Evolutionary conservation across 2,113 vertebrate genomes (phyloP), one percentile per base, ranked within the genome.

Genomic region (Tiliqua scincoides): DNA sequence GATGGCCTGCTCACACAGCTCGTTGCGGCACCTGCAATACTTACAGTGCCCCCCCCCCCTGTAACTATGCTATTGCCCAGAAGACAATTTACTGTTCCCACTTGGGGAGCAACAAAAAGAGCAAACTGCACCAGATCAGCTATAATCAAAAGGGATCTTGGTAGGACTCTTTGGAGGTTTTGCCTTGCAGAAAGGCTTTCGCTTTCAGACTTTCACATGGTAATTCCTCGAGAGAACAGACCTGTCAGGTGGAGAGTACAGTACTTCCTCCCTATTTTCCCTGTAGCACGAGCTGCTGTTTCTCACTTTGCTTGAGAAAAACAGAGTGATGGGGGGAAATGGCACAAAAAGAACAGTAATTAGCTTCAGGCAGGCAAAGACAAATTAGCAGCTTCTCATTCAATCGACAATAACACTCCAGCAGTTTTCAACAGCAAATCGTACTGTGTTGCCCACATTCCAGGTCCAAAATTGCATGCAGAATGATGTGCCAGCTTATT

Each of bases 351-450:
- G 0, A 78, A 61, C 10, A 20, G 12, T 15, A 52, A 62, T 15
- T 11, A 82, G 18, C 32, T 88, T 85, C 83, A 57, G 91, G 85
- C 3, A 21, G 48, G 81, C 68, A 74, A 79, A 84, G 37, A 82
- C 70, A 89, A 91, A 90, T 89, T n/a, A 87, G 27, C 57, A 63
- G 4, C 30, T 82, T 89, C 71, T 52, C 37, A 11, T 79, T 70
- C 80, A 61, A 11, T 81, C 17, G 35, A 68, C 74, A 30, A 52
- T 27, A 65, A 73, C 78, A 54, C 18, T 54, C 68, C 21, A 83
- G 6, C 35, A 72, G 70, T 59, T 25, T 88, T 86, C 82, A 90
- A 77, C 65, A 89, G 61, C 14, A 87, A 79, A 71, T 32, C 86
- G 35, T 6, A n/a, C 17, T 89, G 78, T 67, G 2, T 82, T 89